Evolutionary conservation across 53 echinoderm and acorn worm genomes (phyloP).

Genomic region (Hippasteria phrygiana): DNA sequence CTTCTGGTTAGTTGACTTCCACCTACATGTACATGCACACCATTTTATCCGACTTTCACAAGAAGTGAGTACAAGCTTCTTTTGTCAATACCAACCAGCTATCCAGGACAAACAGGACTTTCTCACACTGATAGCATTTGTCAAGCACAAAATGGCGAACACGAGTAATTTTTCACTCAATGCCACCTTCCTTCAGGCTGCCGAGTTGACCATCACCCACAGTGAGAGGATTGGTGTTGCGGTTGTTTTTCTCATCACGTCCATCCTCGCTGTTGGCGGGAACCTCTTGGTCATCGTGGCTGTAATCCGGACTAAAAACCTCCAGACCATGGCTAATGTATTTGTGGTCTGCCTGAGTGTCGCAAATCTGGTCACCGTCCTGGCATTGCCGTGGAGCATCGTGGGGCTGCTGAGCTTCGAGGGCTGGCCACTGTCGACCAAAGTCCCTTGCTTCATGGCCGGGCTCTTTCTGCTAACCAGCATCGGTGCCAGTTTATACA

Average conservation of each 20-base stretch:
- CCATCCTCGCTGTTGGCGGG: conserved; percentile 30
- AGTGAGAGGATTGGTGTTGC: neutral
- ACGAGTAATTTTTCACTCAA: neutral
- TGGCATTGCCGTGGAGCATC: conserved; percentile 58
- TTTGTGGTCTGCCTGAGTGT: conserved; percentile 65
- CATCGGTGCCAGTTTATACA: conserved; percentile 74
- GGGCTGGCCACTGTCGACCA: neutral
- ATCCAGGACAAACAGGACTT: neutral
- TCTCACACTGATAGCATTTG: neutral
- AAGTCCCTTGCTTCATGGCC: conserved; percentile 8
- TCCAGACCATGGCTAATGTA: conserved; percentile 64
- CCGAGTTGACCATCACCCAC: neutral
- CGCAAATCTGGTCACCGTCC: conserved; percentile 47
- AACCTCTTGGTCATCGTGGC: conserved; percentile 65
- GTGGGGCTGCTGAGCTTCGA: conserved; percentile 61
- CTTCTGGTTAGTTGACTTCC: too few relatives aligned
- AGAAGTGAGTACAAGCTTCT: too few relatives aligned
- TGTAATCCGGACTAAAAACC: conserved; percentile 41
- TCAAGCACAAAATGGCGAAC: neutral
- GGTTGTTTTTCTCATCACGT: conserved; percentile 2
- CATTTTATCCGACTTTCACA: too few relatives aligned
- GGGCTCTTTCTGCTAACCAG: conserved; percentile 65
- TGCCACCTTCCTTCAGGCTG: neutral
- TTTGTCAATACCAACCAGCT: too few relatives aligned
- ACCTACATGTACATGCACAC: too few relatives aligned